Conservation (phyloP, 1,140 invertebrate species). For the Asbolus verrucosus region DNA sequence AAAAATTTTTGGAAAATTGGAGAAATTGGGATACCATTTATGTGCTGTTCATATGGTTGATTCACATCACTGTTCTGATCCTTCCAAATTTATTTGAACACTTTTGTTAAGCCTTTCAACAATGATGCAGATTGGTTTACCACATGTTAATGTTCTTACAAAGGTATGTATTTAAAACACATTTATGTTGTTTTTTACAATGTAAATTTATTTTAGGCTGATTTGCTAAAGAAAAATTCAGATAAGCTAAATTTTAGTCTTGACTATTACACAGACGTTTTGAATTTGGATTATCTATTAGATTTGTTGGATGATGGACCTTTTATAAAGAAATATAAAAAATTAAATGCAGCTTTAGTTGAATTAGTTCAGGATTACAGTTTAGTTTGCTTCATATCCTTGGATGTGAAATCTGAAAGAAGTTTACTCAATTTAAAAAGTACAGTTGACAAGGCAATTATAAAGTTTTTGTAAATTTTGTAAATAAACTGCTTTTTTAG, state of each 20-base stretch:
- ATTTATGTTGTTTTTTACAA: background rate
- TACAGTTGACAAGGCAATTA: constrained; percentile 83
- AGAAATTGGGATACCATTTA: constrained; percentile 79
- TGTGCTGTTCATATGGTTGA: constrained; percentile 95
- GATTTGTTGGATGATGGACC: constrained; percentile 81
- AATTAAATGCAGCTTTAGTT: constrained; percentile 88
- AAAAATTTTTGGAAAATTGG: constrained; percentile 79
- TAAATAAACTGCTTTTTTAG: constrained; percentile 53
- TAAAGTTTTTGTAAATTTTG: constrained; percentile 12
- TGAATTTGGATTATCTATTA: constrained; percentile 92
- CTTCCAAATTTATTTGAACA: constrained; percentile 90
- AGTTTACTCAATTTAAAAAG: constrained; percentile 81
- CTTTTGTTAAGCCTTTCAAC: constrained; percentile 90
- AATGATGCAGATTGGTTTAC: constrained; percentile 94
- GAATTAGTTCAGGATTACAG: constrained; percentile 93
- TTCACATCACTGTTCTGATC: constrained; percentile 96
- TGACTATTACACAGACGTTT: constrained; percentile 97
- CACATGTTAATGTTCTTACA: constrained; percentile 96
- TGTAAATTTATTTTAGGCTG: constrained; percentile 65
- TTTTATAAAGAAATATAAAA: constrained; percentile 84
- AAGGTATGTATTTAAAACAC: constrained; percentile 73
- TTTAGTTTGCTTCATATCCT: constrained; percentile 88
- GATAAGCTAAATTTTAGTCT: constrained; percentile 88
- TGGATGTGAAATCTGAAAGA: constrained; percentile 82
- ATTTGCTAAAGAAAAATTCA: constrained; percentile 87